These are phyloP conservation scores for Deilephila porcellus DNA, from an alignment of 2,888 invertebrate genomes.

Conservation along the genomic window DNA sequence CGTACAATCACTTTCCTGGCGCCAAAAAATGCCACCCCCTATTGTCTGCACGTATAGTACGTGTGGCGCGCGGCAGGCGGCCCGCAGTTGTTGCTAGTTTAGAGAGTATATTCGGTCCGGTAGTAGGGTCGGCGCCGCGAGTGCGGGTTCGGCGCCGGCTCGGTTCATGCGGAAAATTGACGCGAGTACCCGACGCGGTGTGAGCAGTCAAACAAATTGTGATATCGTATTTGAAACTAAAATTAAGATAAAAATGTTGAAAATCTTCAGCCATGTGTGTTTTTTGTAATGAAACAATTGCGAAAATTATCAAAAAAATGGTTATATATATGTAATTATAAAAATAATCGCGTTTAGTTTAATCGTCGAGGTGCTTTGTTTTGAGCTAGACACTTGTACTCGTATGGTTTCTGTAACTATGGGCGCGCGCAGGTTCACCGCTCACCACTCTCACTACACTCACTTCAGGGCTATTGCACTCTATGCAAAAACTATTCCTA, in stretches of 20 bases:
- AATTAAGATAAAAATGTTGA: slow-evolving; percentile 77
- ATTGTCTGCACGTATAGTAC: not conserved
- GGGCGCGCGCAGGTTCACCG: slow-evolving; percentile 11
- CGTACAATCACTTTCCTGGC: no score
- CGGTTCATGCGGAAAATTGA: slow-evolving; percentile 31
- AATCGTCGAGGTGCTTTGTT: slow-evolving; percentile 40
- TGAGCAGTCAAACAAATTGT: slow-evolving; percentile 59
- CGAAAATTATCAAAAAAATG: slow-evolving; percentile 28
- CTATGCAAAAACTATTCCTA: no score
- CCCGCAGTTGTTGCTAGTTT: slow-evolving; percentile 17
- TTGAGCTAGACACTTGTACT: slow-evolving; percentile 37
- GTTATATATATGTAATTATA: slow-evolving; percentile 21
- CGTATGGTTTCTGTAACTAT: slow-evolving; percentile 34
- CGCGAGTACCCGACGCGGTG: slow-evolving; percentile 33
- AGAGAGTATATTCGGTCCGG: slow-evolving; percentile 11
- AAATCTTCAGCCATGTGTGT: slow-evolving; percentile 71
- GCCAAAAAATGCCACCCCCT: no score
- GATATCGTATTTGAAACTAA: slow-evolving; percentile 69
- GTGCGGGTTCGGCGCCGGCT: slow-evolving; percentile 6
- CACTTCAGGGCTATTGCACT: no score
- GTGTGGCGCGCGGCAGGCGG: not conserved
- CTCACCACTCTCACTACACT: not conserved
- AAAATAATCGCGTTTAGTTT: slow-evolving; percentile 29
- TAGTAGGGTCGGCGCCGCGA: no score
- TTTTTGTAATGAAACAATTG: slow-evolving; percentile 65